phyloP scores from a whole-genome alignment of 2,113 vertebrate genomes.

The Scartelaos histophorus region DNA sequence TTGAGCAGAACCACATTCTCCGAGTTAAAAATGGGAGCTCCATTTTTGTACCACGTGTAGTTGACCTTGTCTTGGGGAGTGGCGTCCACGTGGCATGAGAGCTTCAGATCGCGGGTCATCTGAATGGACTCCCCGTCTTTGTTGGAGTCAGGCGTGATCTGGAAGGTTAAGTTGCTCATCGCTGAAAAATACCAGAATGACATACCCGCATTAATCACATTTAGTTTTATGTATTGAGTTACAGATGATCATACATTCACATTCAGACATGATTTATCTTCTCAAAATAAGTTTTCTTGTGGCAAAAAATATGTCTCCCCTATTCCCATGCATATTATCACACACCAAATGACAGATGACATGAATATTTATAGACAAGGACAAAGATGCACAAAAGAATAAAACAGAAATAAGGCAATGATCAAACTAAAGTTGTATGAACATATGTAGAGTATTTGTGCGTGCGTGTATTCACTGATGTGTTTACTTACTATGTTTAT shows the following conservation, averaged over 20 bases:
- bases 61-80: slow-evolving; percentile 96
- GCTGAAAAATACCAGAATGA: slow-evolving; percentile 66
- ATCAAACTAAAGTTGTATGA: neutral
- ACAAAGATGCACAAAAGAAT: neutral
- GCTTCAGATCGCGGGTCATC: slow-evolving; percentile 94
- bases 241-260: neutral
- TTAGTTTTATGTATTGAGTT: neutral
- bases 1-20: slow-evolving; percentile 88
- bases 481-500: neutral
- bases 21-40: slow-evolving; percentile 82
- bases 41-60: slow-evolving; percentile 97
- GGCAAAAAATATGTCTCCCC: too few relatives aligned
- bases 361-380: neutral
- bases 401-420: neutral
- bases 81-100: slow-evolving; percentile 97
- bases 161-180: slow-evolving; percentile 94
- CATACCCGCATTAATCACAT: neutral
- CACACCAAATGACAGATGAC: slow-evolving; percentile 5
- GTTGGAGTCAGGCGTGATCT: slow-evolving; percentile 97
- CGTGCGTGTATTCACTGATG: too few relatives aligned
- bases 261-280: neutral
- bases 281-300: neutral
- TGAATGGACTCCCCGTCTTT: slow-evolving; percentile 97
- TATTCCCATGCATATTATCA: neutral
- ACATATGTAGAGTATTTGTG: too few relatives aligned